Evolutionary conservation across 2,113 vertebrate species (phyloP).

Genomic region (Dipodomys stephensi): DNA sequence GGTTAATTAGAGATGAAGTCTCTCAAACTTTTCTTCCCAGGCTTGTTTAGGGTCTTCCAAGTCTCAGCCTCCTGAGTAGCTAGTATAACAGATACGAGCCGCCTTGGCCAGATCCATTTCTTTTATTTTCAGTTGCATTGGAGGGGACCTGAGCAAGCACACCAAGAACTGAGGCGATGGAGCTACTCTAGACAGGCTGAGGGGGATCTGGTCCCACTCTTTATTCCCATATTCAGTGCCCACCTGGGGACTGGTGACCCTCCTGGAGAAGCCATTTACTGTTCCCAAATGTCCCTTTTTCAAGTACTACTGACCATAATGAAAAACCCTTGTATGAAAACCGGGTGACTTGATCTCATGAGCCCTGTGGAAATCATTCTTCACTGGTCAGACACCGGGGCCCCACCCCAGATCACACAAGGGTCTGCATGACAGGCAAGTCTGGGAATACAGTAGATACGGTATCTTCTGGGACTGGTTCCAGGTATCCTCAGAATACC

Average conservation of each 20-base stretch:
- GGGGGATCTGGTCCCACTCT: too few species aligned
- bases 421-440: neutral
- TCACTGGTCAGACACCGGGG: neutral
- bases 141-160: neutral
- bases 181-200: neutral
- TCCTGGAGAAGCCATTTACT: neutral
- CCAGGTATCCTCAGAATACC: neutral
- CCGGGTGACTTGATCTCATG: neutral
- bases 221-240: neutral
- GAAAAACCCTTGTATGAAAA: neutral
- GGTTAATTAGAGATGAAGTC: too few species aligned
- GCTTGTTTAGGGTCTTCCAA: too few species aligned
- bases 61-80: too few species aligned
- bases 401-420: accelerated
- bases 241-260: too few species aligned
- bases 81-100: too few species aligned
- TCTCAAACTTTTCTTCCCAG: neutral
- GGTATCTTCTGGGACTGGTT: neutral
- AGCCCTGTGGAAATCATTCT: neutral
- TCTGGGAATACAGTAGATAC: neutral
- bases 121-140: neutral
- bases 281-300: neutral
- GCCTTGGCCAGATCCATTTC: neutral
- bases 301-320: neutral
- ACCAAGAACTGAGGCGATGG: neutral